Conservation (phyloP, 2,888 invertebrate species). For the Drosophila yooni region DNA sequence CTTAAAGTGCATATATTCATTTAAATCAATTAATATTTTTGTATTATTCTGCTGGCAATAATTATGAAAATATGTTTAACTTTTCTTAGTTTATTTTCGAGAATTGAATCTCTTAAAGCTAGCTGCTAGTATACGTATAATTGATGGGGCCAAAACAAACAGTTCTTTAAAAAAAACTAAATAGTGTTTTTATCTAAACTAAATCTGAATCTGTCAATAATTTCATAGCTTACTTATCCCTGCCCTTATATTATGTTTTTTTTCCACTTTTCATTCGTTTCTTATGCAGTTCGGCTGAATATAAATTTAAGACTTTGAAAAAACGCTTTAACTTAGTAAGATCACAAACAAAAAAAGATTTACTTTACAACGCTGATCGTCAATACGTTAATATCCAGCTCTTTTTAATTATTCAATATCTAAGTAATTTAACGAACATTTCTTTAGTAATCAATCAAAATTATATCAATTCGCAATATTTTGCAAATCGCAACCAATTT, state of each 20-base stretch:
- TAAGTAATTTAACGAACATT: neutral
- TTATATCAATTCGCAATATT: neutral
- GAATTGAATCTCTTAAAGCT: neutral
- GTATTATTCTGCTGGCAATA: neutral
- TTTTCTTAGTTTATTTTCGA: neutral
- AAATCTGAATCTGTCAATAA: neutral
- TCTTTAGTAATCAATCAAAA: neutral
- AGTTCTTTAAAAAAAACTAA: neutral
- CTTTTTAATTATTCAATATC: neutral
- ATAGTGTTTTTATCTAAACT: neutral
- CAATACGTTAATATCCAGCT: neutral
- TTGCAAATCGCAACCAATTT: conserved; percentile 1
- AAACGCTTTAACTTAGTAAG: neutral
- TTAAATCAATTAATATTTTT: neutral
- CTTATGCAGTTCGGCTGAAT: neutral
- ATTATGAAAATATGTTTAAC: neutral
- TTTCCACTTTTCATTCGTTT: neutral
- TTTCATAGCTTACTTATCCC: neutral
- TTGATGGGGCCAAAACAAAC: neutral
- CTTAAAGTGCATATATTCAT: neutral
- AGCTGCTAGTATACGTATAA: neutral
- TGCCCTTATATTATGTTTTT: accelerated
- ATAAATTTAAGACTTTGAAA: neutral
- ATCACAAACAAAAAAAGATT: no score
- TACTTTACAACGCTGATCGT: neutral